These are phyloP conservation scores for Axis porcinus DNA, from an alignment of 2,113 vertebrate species.

Conservation along the genomic window DNA sequence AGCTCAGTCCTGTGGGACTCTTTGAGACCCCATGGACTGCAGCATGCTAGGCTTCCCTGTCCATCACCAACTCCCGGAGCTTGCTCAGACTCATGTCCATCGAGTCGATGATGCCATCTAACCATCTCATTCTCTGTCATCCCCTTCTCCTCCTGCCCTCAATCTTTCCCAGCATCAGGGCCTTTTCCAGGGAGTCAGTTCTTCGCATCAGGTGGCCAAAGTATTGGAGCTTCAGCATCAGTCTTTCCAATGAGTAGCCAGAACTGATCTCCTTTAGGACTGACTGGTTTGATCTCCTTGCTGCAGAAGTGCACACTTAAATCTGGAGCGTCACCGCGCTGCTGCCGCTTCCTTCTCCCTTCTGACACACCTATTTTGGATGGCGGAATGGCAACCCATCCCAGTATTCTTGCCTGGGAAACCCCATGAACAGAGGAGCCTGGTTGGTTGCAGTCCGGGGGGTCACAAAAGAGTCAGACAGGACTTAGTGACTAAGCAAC, in stretches of 20 bases:
- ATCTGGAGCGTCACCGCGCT: too few species aligned
- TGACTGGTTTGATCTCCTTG: not conserved
- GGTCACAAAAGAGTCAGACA: not conserved
- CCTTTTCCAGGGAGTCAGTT: not conserved
- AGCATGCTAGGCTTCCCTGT: not conserved
- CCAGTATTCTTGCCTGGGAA: not conserved
- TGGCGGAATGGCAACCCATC: not conserved
- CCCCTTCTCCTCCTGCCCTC: not conserved
- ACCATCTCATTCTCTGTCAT: not conserved
- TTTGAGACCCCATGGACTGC: not conserved
- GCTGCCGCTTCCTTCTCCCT: not conserved
- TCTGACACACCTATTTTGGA: not conserved
- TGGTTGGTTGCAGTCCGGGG: not conserved
- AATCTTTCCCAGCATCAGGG: not conserved
- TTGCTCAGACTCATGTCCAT: not conserved
- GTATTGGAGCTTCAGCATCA: not conserved
- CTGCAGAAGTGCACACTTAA: not conserved
- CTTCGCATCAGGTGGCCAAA: not conserved
- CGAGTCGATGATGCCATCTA: not conserved
- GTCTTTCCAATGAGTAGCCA: not conserved
- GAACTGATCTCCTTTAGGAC: not conserved
- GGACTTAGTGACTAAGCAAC: not conserved
- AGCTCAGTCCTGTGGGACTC: not conserved
- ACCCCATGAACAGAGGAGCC: not conserved
- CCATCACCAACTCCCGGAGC: not conserved